A percentile compares a stretch with the other conserved stretches of the same genome.
These are phyloP conservation scores for Anorthoa munda DNA, from an alignment of 2,888 invertebrate species.

Conservation along the genomic window DNA sequence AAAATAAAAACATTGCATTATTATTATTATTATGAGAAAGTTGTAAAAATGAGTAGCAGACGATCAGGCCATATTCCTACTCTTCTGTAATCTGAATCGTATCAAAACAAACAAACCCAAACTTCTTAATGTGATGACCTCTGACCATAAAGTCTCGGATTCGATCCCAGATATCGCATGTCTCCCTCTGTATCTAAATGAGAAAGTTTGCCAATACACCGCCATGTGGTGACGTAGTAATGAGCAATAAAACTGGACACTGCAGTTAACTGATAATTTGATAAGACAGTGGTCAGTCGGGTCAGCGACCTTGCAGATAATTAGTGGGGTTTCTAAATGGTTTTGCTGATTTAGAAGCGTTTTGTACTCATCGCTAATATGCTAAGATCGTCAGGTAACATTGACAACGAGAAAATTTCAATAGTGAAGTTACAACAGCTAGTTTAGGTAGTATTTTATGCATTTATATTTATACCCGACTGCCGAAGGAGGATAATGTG, in stretches of 20 bases:
- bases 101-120: constrained; percentile 15
- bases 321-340: neutral
- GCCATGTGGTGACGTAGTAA: constrained; percentile 37
- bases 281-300: constrained; percentile 13
- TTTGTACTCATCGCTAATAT: too few relatives aligned
- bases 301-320: neutral
- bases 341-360: too few relatives aligned
- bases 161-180: constrained; percentile 41
- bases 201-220: constrained; percentile 6
- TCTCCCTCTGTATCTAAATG: constrained; percentile 15
- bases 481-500: too few relatives aligned
- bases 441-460: too few relatives aligned
- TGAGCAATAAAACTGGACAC: constrained; percentile 47
- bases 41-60: too few relatives aligned
- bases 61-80: too few relatives aligned
- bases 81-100: neutral
- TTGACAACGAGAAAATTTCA: too few relatives aligned
- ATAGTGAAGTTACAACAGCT: too few relatives aligned
- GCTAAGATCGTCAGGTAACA: too few relatives aligned
- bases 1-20: too few relatives aligned
- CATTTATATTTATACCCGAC: too few relatives aligned
- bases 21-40: too few relatives aligned
- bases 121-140: constrained; percentile 38
- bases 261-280: constrained; percentile 35
- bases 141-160: constrained; percentile 46